A percentile compares a stretch with the other conserved stretches of the same genome.
Evolutionary conservation across 2,888 invertebrate species (phyloP).

Genomic region (Torymus tubicola): DNA sequence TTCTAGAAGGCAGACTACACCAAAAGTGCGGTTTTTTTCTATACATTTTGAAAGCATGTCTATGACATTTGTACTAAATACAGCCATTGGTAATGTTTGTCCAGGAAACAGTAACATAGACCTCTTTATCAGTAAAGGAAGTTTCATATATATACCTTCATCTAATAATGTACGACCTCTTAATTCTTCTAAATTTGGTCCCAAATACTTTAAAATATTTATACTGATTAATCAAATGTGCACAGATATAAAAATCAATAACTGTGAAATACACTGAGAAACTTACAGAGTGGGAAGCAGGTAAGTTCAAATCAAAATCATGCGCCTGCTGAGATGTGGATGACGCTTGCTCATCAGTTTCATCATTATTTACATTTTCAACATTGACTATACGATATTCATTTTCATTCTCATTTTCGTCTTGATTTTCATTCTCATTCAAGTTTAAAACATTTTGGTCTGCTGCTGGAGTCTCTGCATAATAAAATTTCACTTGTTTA

Average conservation of each 20-base stretch:
- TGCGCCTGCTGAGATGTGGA: neutral
- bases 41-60: slow-evolving; percentile 80
- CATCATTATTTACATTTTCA: slow-evolving; percentile 18
- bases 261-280: neutral
- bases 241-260: slow-evolving; percentile 8
- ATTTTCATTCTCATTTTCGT: no score
- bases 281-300: slow-evolving; percentile 79
- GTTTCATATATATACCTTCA: slow-evolving; percentile 76
- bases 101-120: slow-evolving; percentile 86
- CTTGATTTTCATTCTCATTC: slow-evolving; percentile 5
- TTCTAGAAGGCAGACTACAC: slow-evolving; percentile 79
- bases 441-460: slow-evolving; percentile 3
- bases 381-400: no score
- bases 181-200: slow-evolving; percentile 80
- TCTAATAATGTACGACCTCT: slow-evolving; percentile 83
- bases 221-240: slow-evolving; percentile 39
- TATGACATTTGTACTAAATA: slow-evolving; percentile 78
- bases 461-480: slow-evolving; percentile 1
- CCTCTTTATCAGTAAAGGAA: slow-evolving; percentile 81
- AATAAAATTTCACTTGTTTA: slow-evolving; percentile 3
- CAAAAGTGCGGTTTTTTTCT: slow-evolving; percentile 81
- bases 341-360: neutral
- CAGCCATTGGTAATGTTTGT: slow-evolving; percentile 86
- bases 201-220: slow-evolving; percentile 78
- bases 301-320: slow-evolving; percentile 78